These are phyloP conservation scores for Drosophila mulleri DNA, from an alignment of 2,888 invertebrate species.

Conservation along the genomic window DNA sequence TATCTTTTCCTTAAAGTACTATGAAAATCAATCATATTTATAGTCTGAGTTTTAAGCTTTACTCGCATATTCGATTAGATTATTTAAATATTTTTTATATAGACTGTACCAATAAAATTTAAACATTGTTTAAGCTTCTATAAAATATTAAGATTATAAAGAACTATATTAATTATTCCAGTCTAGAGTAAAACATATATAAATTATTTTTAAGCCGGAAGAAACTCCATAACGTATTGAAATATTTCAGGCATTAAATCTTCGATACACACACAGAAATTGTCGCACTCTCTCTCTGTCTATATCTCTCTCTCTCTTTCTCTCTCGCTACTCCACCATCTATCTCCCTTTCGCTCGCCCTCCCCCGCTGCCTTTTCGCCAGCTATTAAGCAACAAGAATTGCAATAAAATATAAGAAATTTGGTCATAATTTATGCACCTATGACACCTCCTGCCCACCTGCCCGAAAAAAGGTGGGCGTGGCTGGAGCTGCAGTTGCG, in stretches of 20 bases:
- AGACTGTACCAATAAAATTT: too few species aligned
- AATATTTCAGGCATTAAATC: neutral
- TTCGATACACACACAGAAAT: neutral
- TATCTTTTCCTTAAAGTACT: neutral
- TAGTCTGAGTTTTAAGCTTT: too few species aligned
- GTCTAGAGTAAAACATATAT: too few species aligned
- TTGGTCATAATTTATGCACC: conserved; percentile 69
- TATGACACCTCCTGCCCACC: conserved; percentile 47
- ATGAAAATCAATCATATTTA: too few species aligned
- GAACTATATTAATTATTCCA: too few species aligned
- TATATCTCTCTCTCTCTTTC: neutral
- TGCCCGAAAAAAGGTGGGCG: conserved; percentile 1
- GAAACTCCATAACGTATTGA: neutral
- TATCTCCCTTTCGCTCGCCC: too few species aligned
- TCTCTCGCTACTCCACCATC: neutral
- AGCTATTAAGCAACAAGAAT: conserved; percentile 20
- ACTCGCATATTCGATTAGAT: too few species aligned
- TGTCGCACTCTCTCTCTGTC: too few species aligned
- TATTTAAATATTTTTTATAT: too few species aligned
- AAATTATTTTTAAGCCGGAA: too few species aligned
- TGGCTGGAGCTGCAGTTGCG: conserved; percentile 32
- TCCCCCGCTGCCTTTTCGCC: neutral
- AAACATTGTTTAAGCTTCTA: too few species aligned
- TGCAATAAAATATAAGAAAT: conserved; percentile 52
- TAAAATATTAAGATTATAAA: too few species aligned